Base-by-base conservation (phyloP, 2,888 invertebrate genomes). In the Ormyrus rosae region DNA sequence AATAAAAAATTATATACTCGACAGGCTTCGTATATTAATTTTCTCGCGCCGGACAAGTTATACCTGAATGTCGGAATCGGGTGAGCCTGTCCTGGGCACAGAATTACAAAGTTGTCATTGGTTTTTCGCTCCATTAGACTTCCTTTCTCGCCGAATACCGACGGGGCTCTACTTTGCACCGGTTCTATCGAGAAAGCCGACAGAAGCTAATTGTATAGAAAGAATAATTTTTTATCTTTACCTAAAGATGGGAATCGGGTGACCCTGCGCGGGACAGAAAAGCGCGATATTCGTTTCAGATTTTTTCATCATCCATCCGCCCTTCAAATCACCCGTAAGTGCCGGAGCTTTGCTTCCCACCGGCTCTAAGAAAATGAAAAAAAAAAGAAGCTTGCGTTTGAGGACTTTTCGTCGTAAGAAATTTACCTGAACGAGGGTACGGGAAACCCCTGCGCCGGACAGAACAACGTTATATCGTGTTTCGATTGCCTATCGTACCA, bases 361-460 rank as follows among this genome's bases (percentile, higher is more conserved):
- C 80, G 93, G 93, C 90, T 93, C 93, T 93, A 83, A 85, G 82
- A 80, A 82, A 63, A 61, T 10, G 48, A 5, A n/a, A 93, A 84
- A 86, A 83, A 45, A 69, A 63, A 50, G n/a, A 5, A 51, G 6
- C 34, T 64, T 68, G 2, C n/a, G 50, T 46, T 34, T 34, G 34
- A 34, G 34, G 34, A 34, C 34, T 65, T 45, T 19, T 53, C 10
- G 10, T 3, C 6, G 53, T 46, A 8, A 63, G 58, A 67, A 34
- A 78, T 82, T 91, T 92, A 96, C 95, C 95, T 94, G 93, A 94
- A 94, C 76, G 93, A 89, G 84, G 95, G 95, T 84, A 95, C 94
- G 67, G 96, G 96, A 91, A 91, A 95, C 85, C 94, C 94, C 92
- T 95, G 95, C 84, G 95, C 95, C 73, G 94, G 94, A 91, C 95